A percentile compares a stretch with the other conserved stretches of the same genome.
These are phyloP conservation scores for Lipotes vexillifer DNA, from an alignment of 2,113 vertebrate genomes.

Conservation along the genomic window DNA sequence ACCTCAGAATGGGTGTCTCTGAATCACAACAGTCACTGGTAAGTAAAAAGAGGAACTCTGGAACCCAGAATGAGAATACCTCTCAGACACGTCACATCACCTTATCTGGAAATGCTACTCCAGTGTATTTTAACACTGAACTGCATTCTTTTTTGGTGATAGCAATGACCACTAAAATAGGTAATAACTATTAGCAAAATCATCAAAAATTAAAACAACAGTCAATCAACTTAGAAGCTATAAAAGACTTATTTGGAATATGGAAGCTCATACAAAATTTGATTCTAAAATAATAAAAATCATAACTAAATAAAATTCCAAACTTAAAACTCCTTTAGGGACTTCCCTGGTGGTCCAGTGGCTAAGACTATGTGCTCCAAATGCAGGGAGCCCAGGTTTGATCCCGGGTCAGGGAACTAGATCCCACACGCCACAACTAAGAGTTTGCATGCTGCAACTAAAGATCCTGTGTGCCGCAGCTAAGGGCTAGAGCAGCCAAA, in stretches of 20 bases:
- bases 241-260: not conserved
- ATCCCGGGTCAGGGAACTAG: too few species aligned
- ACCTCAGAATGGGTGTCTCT: not conserved
- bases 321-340: constrained; percentile 10
- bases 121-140: not conserved
- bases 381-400: too few species aligned
- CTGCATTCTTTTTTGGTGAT: not conserved
- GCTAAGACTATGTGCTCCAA: too few species aligned
- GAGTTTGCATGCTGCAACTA: too few species aligned
- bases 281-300: constrained; percentile 28
- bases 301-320: not conserved
- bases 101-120: not conserved
- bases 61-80: not conserved
- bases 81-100: not conserved
- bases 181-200: not conserved
- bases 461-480: too few species aligned
- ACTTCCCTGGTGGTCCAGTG: too few species aligned
- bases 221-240: not conserved
- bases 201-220: not conserved
- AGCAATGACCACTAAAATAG: not conserved
- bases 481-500: too few species aligned
- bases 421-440: too few species aligned
- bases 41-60: not conserved
- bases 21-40: not conserved
- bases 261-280: not conserved